phyloP scores from a whole-genome alignment of 2,797 vertebrate species.

The Sciurus vulgaris region DNA sequence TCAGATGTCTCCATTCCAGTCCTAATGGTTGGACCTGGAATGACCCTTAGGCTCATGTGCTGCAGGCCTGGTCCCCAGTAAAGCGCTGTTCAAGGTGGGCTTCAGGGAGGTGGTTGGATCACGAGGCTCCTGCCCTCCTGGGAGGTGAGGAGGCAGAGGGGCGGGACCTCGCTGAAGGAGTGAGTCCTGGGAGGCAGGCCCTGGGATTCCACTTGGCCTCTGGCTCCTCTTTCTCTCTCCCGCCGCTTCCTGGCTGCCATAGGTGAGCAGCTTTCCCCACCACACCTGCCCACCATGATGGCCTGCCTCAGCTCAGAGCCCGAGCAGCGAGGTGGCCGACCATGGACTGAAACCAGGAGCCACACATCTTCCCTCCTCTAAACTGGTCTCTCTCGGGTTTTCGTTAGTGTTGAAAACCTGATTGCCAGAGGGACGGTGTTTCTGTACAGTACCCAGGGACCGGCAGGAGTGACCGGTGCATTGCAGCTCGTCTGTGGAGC shows the following conservation, averaged over 20 bases:
- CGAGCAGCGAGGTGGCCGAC: too few species aligned
- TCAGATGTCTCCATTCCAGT: not conserved
- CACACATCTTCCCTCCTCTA: too few species aligned
- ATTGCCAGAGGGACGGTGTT: not conserved
- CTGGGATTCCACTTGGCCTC: not conserved
- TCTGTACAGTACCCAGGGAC: not conserved
- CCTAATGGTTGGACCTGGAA: not conserved
- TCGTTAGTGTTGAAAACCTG: too few species aligned
- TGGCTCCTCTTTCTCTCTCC: not conserved
- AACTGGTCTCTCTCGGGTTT: too few species aligned
- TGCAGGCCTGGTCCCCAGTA: not conserved
- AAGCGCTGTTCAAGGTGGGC: not conserved
- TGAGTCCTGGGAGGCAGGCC: not conserved
- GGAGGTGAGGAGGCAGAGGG: too few species aligned
- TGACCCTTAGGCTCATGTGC: too few species aligned
- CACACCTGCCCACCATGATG: too few species aligned
- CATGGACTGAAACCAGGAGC: too few species aligned
- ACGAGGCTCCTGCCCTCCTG: not conserved
- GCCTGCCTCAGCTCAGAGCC: too few species aligned
- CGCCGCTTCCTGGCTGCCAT: not conserved
- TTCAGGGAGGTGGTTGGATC: not conserved
- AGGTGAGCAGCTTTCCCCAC: not conserved
- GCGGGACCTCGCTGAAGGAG: not conserved
- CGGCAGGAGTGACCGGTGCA: fast-evolving
- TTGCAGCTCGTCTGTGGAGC: not conserved